Conservation (phyloP, 92 coral and sea anemone species). For the Parazoanthus darwini region DNA sequence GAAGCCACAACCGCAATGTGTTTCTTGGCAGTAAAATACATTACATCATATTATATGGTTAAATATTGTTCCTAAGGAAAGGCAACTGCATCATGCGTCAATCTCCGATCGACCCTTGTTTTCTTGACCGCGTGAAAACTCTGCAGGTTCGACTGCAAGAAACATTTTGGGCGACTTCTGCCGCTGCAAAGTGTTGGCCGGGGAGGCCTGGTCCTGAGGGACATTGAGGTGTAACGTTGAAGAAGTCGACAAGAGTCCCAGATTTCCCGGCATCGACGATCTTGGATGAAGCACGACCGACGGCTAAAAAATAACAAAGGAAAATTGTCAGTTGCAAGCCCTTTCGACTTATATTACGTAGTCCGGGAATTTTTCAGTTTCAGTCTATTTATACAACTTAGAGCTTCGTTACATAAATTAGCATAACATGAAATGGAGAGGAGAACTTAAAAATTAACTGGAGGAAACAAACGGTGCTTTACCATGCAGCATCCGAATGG, state of each 20-base stretch:
- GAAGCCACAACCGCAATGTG: too few species aligned
- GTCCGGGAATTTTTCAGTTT: too few species aligned
- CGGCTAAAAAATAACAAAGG: background rate
- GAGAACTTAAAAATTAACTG: too few species aligned
- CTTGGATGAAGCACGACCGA: background rate
- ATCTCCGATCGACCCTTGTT: background rate
- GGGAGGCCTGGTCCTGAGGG: background rate
- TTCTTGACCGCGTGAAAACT: background rate
- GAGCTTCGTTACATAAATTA: too few species aligned
- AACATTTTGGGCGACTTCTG: slow-evolving; percentile 31
- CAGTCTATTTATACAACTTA: too few species aligned
- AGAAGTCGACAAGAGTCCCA: background rate
- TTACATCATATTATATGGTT: too few species aligned
- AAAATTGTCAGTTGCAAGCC: background rate
- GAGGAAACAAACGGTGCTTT: too few species aligned
- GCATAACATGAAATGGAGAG: too few species aligned
- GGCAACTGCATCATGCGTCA: background rate
- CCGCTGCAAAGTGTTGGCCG: background rate
- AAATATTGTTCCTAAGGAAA: background rate
- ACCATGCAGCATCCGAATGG: too few species aligned
- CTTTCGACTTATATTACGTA: too few species aligned
- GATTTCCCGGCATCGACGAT: background rate
- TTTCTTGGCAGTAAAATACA: too few species aligned
- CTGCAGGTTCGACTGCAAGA: slow-evolving; percentile 21
- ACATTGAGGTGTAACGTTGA: background rate